phyloP scores from a whole-genome alignment of 2,113 vertebrate species.

The Pygoscelis adeliae region DNA sequence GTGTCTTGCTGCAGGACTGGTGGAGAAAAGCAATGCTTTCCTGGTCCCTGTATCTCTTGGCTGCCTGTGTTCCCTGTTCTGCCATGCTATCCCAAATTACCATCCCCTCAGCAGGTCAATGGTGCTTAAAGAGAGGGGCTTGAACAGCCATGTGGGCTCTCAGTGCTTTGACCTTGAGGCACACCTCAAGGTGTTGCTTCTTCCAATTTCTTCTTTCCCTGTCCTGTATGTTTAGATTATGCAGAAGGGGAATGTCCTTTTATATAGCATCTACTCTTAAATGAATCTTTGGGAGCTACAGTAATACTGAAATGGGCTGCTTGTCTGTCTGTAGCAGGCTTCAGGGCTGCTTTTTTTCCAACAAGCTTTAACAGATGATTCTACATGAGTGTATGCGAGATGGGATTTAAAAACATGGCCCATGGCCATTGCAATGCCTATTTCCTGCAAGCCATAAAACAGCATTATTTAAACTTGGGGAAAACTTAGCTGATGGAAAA shows the following conservation, averaged over 20 bases:
- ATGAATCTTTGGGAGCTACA: neutral
- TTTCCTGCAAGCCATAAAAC: neutral
- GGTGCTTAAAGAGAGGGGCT: neutral
- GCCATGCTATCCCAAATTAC: neutral
- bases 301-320: neutral
- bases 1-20: neutral
- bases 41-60: neutral
- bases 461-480: neutral
- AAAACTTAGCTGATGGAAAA: neutral
- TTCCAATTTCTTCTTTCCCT: neutral
- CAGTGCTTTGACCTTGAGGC: neutral
- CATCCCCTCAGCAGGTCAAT: neutral
- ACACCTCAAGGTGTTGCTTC: neutral
- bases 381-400: fast-evolving
- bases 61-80: neutral
- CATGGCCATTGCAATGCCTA: fast-evolving
- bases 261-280: neutral
- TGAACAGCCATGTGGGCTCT: neutral
- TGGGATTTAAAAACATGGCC: neutral
- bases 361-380: neutral
- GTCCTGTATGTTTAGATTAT: neutral
- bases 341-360: neutral
- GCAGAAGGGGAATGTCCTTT: fast-evolving
- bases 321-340: neutral
- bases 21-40: neutral